Evolutionary conservation across 2,888 invertebrate genomes (phyloP).

Genomic region (Ptychoptera albimana): DNA sequence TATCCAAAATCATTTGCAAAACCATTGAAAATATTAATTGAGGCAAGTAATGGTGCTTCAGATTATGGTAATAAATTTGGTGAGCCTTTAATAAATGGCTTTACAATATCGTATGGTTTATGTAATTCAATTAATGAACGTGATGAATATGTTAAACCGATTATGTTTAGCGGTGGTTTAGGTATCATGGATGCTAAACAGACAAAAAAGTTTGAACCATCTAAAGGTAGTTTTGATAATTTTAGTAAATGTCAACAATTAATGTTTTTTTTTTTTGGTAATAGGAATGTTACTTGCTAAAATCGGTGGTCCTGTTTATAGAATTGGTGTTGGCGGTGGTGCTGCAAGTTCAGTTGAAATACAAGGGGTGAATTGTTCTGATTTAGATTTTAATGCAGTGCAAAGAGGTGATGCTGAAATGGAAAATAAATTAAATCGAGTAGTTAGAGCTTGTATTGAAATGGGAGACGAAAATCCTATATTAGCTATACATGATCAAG

Average conservation of each 20-base stretch:
- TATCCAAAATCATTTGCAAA: slow-evolving; percentile 85
- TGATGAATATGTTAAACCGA: slow-evolving; percentile 92
- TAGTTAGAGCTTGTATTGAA: slow-evolving; percentile 85
- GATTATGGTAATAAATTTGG: slow-evolving; percentile 99
- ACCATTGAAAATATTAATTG: slow-evolving; percentile 78
- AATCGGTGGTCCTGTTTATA: slow-evolving; percentile 92
- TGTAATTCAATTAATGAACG: slow-evolving; percentile 45
- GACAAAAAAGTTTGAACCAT: slow-evolving; percentile 59
- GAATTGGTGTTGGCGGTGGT: slow-evolving; percentile 98
- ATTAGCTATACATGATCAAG: slow-evolving; percentile 91
- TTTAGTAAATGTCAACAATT: slow-evolving; percentile 3
- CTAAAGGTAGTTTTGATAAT: slow-evolving; percentile 38
- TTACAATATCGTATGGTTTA: slow-evolving; percentile 80
- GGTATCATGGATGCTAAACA: slow-evolving; percentile 76
- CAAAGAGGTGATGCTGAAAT: slow-evolving; percentile 91
- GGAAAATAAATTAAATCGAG: slow-evolving; percentile 92
- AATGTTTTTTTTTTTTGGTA: slow-evolving; percentile 17
- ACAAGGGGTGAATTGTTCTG: slow-evolving; percentile 72
- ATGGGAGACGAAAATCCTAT: slow-evolving; percentile 71
- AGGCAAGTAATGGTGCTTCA: slow-evolving; percentile 95
- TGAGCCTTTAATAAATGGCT: slow-evolving; percentile 85
- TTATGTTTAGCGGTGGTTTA: slow-evolving; percentile 96
- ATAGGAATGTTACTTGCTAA: slow-evolving; percentile 80
- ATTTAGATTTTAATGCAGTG: slow-evolving; percentile 91
- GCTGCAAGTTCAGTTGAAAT: slow-evolving; percentile 92